These are phyloP conservation scores for Pangasius larnaudii DNA, from an alignment of 2,797 vertebrate genomes.

Conservation along the genomic window DNA sequence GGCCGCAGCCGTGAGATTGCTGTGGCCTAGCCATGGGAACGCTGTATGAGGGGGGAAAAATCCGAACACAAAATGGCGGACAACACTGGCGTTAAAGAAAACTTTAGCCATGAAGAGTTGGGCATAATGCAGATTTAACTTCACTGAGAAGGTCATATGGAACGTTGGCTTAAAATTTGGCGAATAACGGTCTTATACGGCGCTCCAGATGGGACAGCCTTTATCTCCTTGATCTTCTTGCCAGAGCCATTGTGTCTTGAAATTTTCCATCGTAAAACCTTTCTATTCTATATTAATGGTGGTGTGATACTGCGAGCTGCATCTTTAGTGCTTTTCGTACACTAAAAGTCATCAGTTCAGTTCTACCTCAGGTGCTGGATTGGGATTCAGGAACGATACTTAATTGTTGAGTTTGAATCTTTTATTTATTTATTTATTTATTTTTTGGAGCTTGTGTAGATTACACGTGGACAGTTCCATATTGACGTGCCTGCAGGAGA, in stretches of 20 bases:
- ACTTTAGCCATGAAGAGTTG: background rate
- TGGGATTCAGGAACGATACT: background rate
- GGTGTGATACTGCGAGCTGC: background rate
- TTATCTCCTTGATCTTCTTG: background rate
- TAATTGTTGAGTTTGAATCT: background rate
- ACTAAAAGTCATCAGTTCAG: background rate
- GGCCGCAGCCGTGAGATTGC: too few species aligned
- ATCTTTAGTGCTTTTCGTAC: background rate
- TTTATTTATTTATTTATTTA: background rate
- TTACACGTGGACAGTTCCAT: constrained; percentile 10
- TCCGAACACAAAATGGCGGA: background rate
- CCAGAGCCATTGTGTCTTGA: background rate
- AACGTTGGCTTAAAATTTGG: too few species aligned
- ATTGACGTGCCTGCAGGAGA: background rate
- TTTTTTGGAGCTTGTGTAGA: constrained; percentile 7
- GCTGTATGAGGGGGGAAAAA: background rate
- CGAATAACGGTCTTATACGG: too few species aligned
- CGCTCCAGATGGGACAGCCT: too few species aligned
- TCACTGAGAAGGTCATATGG: background rate
- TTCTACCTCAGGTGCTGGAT: too few species aligned
- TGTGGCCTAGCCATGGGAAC: background rate
- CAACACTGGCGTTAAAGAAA: background rate
- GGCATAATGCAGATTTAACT: background rate
- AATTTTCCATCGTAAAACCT: background rate
- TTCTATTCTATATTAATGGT: background rate